These are phyloP conservation scores for Oedothorax gibbosus DNA, from an alignment of 1,140 invertebrate species.

Conservation along the genomic window DNA sequence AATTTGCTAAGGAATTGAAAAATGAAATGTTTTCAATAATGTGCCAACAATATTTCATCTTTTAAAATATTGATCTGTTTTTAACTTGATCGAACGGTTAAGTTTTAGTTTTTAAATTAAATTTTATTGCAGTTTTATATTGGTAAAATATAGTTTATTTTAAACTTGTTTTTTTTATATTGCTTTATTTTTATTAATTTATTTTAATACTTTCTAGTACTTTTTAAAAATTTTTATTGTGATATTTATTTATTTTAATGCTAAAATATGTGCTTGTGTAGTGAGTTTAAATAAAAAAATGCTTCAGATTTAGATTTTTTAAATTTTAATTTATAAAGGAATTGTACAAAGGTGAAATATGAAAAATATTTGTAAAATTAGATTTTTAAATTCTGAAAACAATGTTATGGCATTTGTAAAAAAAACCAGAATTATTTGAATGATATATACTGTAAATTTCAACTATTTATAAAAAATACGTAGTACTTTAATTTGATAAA, in stretches of 20 bases:
- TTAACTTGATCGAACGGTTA: not conserved
- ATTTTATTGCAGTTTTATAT: not conserved
- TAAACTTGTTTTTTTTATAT: not conserved
- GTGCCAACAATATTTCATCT: conserved; percentile 23
- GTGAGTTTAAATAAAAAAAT: not conserved
- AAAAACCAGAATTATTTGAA: too few species aligned
- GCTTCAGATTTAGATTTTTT: not conserved
- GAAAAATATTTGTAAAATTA: too few species aligned
- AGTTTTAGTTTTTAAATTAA: not conserved
- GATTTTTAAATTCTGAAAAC: too few species aligned
- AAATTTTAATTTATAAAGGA: not conserved
- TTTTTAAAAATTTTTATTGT: not conserved
- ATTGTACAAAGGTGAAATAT: too few species aligned
- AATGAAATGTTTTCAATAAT: conserved; percentile 13
- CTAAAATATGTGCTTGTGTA: not conserved
- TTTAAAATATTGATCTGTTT: conserved; percentile 12
- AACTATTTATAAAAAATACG: too few species aligned
- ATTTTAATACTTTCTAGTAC: not conserved
- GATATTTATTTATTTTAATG: not conserved
- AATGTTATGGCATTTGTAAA: too few species aligned
- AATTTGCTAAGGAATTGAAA: conserved; percentile 3
- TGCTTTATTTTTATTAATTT: not conserved
- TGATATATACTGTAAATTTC: too few species aligned
- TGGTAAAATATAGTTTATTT: not conserved
- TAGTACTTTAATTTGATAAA: too few species aligned